phyloP scores from a whole-genome alignment of 2,888 invertebrate genomes.

The Caenorhabditis panamensis region DNA sequence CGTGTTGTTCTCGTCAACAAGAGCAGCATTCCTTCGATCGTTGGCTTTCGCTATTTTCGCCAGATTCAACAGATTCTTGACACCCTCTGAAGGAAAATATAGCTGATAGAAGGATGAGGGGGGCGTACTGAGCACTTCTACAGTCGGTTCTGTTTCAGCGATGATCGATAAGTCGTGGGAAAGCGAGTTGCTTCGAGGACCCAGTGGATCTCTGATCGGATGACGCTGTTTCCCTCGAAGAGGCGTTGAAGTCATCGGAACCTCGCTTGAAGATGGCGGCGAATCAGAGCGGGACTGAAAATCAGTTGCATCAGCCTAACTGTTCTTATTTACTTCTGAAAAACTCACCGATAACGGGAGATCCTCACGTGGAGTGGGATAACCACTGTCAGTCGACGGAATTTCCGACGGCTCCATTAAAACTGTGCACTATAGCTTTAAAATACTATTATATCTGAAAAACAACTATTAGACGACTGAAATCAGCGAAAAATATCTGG shows the following conservation, averaged over 20 bases:
- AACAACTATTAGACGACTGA: too few relatives aligned
- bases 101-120: constrained; percentile 5
- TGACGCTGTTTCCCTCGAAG: background rate
- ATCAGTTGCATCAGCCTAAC: background rate
- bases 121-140: constrained; percentile 17
- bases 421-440: too few relatives aligned
- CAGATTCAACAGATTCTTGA: constrained; percentile 29
- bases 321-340: background rate
- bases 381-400: constrained; percentile 54
- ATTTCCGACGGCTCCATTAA: constrained; percentile 24
- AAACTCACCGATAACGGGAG: constrained; percentile 21
- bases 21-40: constrained; percentile 4
- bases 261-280: constrained; percentile 14
- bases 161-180: constrained; percentile 18
- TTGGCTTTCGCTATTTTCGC: constrained; percentile 33
- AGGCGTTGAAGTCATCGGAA: constrained; percentile 46
- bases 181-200: background rate
- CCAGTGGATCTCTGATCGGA: background rate
- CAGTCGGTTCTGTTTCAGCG: constrained; percentile 4
- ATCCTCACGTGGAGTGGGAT: constrained; percentile 57
- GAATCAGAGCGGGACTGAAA: constrained; percentile 35
- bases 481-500: too few relatives aligned
- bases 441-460: too few relatives aligned
- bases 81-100: constrained; percentile 23
- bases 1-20: constrained; percentile 21